These are phyloP conservation scores for Chionoecetes opilio DNA, from an alignment of 1,140 invertebrate genomes.

Conservation along the genomic window DNA sequence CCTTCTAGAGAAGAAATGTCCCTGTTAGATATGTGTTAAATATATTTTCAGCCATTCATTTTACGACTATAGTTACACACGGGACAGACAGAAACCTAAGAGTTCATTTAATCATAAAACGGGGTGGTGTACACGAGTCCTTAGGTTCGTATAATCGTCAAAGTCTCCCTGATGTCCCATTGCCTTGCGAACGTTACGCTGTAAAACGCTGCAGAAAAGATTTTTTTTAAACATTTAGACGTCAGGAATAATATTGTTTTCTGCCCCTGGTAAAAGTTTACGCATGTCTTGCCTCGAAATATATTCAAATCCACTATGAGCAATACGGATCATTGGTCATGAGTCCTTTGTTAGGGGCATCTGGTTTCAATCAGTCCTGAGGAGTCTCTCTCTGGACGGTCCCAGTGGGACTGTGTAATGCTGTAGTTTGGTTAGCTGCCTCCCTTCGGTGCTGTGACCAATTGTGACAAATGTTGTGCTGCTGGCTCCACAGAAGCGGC, in stretches of 20 bases:
- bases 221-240: neutral
- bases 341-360: neutral
- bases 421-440: constrained; percentile 5
- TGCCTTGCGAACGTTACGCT: neutral
- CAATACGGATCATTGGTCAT: neutral
- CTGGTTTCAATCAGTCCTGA: neutral
- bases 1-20: no score
- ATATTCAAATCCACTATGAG: neutral
- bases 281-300: neutral
- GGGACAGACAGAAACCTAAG: no score
- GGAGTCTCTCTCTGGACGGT: neutral
- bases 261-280: neutral
- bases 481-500: constrained; percentile 68
- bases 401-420: neutral
- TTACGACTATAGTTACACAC: no score
- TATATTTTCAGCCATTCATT: no score
- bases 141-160: neutral
- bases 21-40: no score
- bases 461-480: constrained; percentile 39
- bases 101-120: neutral
- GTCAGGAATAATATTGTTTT: neutral
- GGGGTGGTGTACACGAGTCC: neutral
- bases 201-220: neutral
- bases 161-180: neutral
- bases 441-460: neutral